A percentile compares a stretch with the other conserved stretches of the same genome.
These are phyloP conservation scores for Schmidtea mediterranea DNA, from an alignment of 1,140 invertebrate genomes.

Conservation along the genomic window DNA sequence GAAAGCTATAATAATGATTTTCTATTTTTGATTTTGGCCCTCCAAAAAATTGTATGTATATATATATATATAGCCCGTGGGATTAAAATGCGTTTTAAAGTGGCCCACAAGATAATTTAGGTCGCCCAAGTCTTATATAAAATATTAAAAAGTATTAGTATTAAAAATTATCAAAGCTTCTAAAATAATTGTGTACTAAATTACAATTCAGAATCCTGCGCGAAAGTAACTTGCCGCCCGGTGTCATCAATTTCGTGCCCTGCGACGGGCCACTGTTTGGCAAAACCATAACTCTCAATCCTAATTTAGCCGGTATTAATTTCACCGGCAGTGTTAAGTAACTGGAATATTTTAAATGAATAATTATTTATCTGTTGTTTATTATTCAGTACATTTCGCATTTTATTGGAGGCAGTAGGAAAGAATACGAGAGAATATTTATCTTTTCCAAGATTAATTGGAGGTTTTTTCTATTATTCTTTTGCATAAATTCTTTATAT, in stretches of 20 bases:
- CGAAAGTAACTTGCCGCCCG: constrained; percentile 45
- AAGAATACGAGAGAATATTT: constrained; percentile 54
- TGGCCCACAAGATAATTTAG: too few relatives aligned
- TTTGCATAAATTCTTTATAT: too few relatives aligned
- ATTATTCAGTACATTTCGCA: constrained; percentile 53
- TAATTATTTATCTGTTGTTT: too few relatives aligned
- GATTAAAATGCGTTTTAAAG: too few relatives aligned
- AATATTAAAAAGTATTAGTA: too few relatives aligned
- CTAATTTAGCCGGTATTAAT: constrained; percentile 66
- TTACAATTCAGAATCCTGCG: constrained; percentile 34
- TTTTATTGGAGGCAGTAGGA: constrained; percentile 69
- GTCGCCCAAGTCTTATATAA: too few relatives aligned
- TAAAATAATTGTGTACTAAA: constrained; percentile 6
- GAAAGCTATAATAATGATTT: too few relatives aligned
- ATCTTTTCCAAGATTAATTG: constrained; percentile 68
- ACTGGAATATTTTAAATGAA: too few relatives aligned
- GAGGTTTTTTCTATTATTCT: constrained; percentile 30
- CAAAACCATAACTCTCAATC: constrained; percentile 53
- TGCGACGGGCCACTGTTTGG: constrained; percentile 78
- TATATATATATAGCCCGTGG: too few relatives aligned
- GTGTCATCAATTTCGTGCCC: constrained; percentile 87
- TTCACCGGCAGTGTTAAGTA: constrained; percentile 82
- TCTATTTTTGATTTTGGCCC: too few relatives aligned
- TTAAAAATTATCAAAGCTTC: too few relatives aligned
- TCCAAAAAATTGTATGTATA: too few relatives aligned